Evolutionary conservation across 92 coral and sea anemone species (phyloP), one percentile per base, ranked within the genome.

Genomic region (Heliopora coerulea): DNA sequence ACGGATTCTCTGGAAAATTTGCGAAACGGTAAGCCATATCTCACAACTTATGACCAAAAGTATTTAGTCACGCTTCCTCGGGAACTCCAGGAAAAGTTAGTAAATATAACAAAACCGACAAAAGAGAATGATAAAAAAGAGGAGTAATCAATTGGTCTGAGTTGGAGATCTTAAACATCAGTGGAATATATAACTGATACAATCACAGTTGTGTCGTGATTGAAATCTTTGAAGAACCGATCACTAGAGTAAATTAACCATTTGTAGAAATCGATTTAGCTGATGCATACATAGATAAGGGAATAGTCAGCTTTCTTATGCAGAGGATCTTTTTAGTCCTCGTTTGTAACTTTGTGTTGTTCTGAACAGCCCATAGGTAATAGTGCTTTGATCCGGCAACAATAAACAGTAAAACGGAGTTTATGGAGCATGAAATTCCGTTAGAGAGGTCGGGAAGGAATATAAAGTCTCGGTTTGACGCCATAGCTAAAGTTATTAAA

Each of bases 371-470:
- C 74, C 54, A 26, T 25, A 29, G 46, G 77, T 52, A 70, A 70
- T 70, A 49, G 77, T 35, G 77, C 77, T 70, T 70, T 70, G 49
- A 70, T 31, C 49, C 31, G 4, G 49, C 63, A 70, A 70, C 77
- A 70, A 70, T 70, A 70, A 34, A 44, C 24, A 32, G 77, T 70
- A 70, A 70, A 67, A 54, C 61, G 34, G 62, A 58, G 33, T 70
- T 70, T 70, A 70, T 70, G 77, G 77, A 70, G 62, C 77, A 58
- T 70, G 77, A 70, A 70, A 70, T 70, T 70, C 62, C 77, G 77
- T 70, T 70, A 52, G 77, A 70, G 63, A 54, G 77, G 77, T 70
- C 77, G 77, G 77, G 54, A n/a, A 63, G 54, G 62, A 41, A 70
- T 63, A 70, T 70, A 70, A 70, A 70, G 35, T 31, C 77, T 54